phyloP scores from a whole-genome alignment of 1,140 invertebrate species.

The Sesamia nonagrioides region DNA sequence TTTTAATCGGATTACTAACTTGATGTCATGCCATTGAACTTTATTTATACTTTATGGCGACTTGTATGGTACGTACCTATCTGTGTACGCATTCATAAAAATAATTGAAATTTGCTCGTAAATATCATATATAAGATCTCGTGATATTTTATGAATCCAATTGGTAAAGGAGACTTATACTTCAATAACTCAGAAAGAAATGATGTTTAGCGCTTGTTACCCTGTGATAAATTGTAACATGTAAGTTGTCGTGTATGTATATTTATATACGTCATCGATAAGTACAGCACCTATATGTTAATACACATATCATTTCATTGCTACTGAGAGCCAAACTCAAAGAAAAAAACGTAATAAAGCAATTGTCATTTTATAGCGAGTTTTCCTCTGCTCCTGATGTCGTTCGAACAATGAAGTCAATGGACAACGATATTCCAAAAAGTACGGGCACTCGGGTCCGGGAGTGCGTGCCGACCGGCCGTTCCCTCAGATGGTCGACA shows the following conservation, averaged over 20 bases:
- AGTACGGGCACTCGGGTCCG: background rate
- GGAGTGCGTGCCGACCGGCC: constrained; percentile 40
- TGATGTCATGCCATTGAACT: constrained; percentile 23
- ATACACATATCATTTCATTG: constrained; percentile 23
- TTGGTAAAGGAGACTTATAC: constrained; percentile 11
- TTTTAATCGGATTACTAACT: constrained; percentile 45
- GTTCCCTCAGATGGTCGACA: constrained; percentile 56
- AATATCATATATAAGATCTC: constrained; percentile 16
- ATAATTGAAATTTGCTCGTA: constrained; percentile 14
- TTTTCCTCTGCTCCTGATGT: background rate
- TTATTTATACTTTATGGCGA: background rate
- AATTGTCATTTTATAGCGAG: background rate
- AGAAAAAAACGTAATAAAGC: background rate
- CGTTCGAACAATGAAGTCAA: background rate
- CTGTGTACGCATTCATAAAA: background rate
- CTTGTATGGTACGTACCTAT: background rate
- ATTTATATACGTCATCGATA: constrained; percentile 15
- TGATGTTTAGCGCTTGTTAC: background rate
- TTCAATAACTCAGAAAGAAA: background rate
- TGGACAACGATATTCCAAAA: constrained; percentile 10
- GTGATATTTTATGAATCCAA: constrained; percentile 2
- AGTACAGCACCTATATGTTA: constrained; percentile 11
- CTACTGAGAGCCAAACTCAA: background rate
- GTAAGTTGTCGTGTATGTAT: background rate
- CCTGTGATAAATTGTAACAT: background rate